Evolutionary conservation across 37 sponge, comb jelly and placozoan species (phyloP).

Genomic region (Petrosia ficiformis): DNA sequence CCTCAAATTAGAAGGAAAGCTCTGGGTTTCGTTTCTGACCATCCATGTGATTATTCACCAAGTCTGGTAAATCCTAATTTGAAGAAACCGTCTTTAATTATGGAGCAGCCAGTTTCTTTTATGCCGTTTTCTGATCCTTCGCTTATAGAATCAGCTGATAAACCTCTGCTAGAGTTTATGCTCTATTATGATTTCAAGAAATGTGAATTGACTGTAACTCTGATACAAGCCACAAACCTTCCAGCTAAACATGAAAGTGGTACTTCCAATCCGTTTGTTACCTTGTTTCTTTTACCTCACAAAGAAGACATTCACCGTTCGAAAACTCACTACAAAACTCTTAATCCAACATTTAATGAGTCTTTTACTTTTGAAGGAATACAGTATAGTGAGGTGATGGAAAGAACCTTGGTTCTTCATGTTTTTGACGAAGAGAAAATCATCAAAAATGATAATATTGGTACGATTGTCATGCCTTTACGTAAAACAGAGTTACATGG

Average conservation of each 20-base stretch:
- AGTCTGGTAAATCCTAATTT: not conserved
- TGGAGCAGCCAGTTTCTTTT: no score
- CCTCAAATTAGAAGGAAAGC: not conserved
- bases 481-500: conserved; percentile 41
- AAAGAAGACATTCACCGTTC: conserved; percentile 45
- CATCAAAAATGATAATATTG: conserved; percentile 30
- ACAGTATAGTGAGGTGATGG: conserved; percentile 13
- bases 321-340: conserved; percentile 11
- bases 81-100: no score
- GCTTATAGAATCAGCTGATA: no score
- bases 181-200: conserved; percentile 59
- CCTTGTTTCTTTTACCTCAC: conserved; percentile 50
- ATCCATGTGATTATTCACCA: no score
- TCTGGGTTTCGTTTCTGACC: no score
- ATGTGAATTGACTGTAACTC: conserved; percentile 25
- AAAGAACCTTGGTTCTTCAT: conserved; percentile 11
- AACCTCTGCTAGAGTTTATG: conserved; percentile 53
- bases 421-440: conserved; percentile 13
- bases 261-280: conserved; percentile 15
- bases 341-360: conserved; percentile 45
- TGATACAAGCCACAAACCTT: conserved; percentile 28
- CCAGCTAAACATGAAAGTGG: not conserved
- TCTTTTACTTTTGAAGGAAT: conserved; percentile 54
- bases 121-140: no score
- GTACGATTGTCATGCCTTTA: conserved; percentile 19